A percentile compares a stretch with the other conserved stretches of the same genome.
Evolutionary conservation across 2,113 vertebrate genomes (phyloP).

Genomic region (Erinaceus europaeus): DNA sequence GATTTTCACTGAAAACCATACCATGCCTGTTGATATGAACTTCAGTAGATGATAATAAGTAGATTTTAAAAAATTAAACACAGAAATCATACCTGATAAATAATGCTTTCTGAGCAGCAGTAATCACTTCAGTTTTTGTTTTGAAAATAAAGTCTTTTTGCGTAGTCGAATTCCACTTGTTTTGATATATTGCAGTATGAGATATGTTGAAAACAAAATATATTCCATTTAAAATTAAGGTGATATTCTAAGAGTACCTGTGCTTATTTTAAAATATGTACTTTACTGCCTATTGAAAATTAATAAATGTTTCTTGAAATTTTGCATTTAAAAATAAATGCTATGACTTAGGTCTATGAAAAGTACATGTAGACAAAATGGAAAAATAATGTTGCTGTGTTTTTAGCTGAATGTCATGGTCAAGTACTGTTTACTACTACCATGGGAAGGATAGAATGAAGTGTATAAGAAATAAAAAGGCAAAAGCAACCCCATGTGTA

Average conservation of each 20-base stretch:
- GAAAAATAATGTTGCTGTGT: too few relatives aligned
- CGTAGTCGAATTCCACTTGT: not conserved
- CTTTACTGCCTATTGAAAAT: not conserved
- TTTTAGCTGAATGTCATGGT: too few relatives aligned
- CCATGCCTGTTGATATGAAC: conserved; percentile 12
- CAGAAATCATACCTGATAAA: conserved; percentile 32
- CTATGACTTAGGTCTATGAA: too few relatives aligned
- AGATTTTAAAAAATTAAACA: conserved; percentile 55
- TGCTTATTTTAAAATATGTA: not conserved
- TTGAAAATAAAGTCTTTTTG: conserved; percentile 6
- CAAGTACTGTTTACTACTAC: too few relatives aligned
- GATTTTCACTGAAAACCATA: conserved; percentile 54
- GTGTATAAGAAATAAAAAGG: too few relatives aligned
- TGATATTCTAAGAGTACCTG: not conserved
- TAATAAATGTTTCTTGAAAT: not conserved
- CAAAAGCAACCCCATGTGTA: too few relatives aligned
- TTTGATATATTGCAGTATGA: not conserved
- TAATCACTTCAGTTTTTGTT: conserved; percentile 13
- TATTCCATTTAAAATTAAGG: conserved; percentile 5
- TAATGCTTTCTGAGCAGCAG: not conserved
- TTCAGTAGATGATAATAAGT: conserved; percentile 46
- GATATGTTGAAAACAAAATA: conserved; percentile 3
- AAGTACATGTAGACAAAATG: too few relatives aligned
- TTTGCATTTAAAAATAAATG: too few relatives aligned
- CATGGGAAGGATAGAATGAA: too few relatives aligned